Evolutionary conservation across 1,140 invertebrate genomes (phyloP).

Genomic region (Zaprionus tsacasi): DNA sequence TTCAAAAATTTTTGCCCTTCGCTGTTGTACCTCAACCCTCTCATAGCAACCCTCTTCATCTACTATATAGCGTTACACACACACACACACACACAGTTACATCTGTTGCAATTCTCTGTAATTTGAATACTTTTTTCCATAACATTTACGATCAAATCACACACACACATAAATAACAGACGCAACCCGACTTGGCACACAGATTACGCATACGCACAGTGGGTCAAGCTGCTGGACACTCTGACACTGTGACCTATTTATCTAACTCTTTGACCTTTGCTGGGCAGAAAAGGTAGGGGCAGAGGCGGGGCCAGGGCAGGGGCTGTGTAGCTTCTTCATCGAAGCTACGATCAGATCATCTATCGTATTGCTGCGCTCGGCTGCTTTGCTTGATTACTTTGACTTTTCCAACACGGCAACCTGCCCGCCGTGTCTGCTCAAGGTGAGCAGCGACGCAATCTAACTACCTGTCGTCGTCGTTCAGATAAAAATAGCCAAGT

Average conservation of each 20-base stretch:
- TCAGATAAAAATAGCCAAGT: constrained; percentile 60
- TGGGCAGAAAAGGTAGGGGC: not conserved
- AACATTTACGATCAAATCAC: constrained; percentile 10
- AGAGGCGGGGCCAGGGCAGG: not conserved
- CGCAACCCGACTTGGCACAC: not conserved
- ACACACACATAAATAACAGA: constrained; percentile 8
- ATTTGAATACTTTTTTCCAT: constrained; percentile 21
- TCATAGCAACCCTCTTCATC: not conserved
- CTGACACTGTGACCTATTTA: constrained; percentile 59
- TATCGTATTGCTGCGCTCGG: constrained; percentile 64
- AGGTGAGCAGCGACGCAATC: constrained; percentile 66
- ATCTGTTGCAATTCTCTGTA: constrained; percentile 14
- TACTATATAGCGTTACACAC: constrained; percentile 61
- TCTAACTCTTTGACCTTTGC: constrained; percentile 35
- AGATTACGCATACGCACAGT: constrained; percentile 59
- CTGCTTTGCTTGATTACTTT: constrained; percentile 55
- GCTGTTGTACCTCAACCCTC: constrained; percentile 16
- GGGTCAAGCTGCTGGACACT: not conserved
- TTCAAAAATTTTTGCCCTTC: not conserved
- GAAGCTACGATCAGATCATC: constrained; percentile 28
- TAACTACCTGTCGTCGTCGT: constrained; percentile 48
- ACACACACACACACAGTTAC: constrained; percentile 4
- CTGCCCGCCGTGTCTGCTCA: constrained; percentile 48
- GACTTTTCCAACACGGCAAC: constrained; percentile 49
- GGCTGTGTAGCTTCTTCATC: not conserved